A percentile compares a stretch with the other conserved stretches of the same genome.
Conservation (phyloP, 2,888 invertebrate genomes). For the Diadegma fenestrale region DNA sequence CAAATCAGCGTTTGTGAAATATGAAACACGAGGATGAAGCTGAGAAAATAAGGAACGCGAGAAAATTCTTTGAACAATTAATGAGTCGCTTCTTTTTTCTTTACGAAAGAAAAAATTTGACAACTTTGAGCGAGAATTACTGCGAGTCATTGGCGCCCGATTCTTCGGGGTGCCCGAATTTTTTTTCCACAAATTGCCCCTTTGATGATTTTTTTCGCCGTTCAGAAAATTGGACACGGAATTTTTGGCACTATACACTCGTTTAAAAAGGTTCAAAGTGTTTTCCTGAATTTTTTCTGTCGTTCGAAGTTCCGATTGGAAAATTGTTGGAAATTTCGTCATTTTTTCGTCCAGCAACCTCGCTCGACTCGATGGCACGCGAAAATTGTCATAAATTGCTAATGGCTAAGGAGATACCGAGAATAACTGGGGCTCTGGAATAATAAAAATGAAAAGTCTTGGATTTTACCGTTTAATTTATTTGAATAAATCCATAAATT, state of each 20-base stretch:
- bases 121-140: too few species aligned
- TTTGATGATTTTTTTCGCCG: too few species aligned
- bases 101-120: too few species aligned
- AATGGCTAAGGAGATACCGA: not conserved
- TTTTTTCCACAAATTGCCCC: too few species aligned
- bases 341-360: not conserved
- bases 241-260: too few species aligned
- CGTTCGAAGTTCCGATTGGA: too few species aligned
- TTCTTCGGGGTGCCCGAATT: too few species aligned
- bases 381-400: not conserved
- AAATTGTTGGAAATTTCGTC: not conserved
- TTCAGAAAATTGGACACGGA: too few species aligned
- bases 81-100: not conserved
- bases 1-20: slow-evolving; percentile 1
- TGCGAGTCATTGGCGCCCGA: too few species aligned
- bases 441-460: slow-evolving; percentile 2
- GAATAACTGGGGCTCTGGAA: not conserved
- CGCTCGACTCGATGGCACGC: too few species aligned
- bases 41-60: not conserved
- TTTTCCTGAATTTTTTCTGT: too few species aligned
- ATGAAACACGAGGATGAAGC: not conserved
- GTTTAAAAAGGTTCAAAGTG: too few species aligned
- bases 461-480: slow-evolving; percentile 16
- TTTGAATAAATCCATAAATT: slow-evolving; percentile 53
- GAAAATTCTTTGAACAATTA: not conserved